phyloP scores from a whole-genome alignment of 1,140 invertebrate genomes.

The Euwallacea fornicatus region DNA sequence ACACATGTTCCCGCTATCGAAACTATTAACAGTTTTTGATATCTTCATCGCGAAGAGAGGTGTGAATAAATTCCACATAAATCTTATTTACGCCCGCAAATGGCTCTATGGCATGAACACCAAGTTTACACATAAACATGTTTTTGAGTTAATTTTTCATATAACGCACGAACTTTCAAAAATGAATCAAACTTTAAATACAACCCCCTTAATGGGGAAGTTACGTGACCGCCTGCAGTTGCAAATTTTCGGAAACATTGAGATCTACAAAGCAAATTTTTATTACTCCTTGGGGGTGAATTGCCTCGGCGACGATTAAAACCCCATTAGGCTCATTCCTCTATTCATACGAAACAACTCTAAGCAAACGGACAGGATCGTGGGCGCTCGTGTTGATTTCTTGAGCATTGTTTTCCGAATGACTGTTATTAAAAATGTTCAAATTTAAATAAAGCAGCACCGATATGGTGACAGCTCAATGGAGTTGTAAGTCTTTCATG shows the following conservation, averaged over 20 bases:
- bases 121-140: neutral
- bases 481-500: neutral
- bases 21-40: neutral
- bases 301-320: neutral
- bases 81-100: neutral
- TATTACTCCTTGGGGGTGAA: neutral
- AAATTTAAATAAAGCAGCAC: conserved; percentile 22
- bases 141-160: conserved; percentile 1
- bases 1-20: too few relatives aligned
- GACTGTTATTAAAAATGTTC: neutral
- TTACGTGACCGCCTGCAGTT: conserved; percentile 2
- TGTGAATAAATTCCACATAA: conserved; percentile 6
- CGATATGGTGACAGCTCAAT: conserved; percentile 16
- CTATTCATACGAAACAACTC: neutral
- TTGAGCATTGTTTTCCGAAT: neutral
- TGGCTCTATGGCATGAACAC: neutral
- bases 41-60: neutral
- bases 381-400: neutral
- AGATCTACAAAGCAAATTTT: neutral
- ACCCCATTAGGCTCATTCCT: neutral
- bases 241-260: neutral
- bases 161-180: neutral
- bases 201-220: neutral
- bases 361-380: neutral
- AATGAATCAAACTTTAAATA: conserved; percentile 1